Evolutionary conservation across 1,140 invertebrate species (phyloP).

Genomic region (Trichonephila clavata): DNA sequence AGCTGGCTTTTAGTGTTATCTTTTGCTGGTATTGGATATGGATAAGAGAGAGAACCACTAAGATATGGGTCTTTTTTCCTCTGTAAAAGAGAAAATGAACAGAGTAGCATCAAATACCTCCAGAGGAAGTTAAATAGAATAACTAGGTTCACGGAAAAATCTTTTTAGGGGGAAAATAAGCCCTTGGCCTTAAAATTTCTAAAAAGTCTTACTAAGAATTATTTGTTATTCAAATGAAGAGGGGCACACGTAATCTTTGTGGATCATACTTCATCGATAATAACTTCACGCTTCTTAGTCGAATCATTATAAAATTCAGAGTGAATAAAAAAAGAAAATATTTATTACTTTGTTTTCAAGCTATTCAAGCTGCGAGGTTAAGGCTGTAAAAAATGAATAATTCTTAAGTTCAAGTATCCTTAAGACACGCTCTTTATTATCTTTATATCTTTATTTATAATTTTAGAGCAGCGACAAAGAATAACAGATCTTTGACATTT

Average conservation of each 20-base stretch:
- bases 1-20: slow-evolving; percentile 20
- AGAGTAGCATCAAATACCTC: background rate
- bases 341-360: too few species aligned
- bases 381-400: too few species aligned
- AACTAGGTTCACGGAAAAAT: background rate
- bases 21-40: slow-evolving; percentile 22
- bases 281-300: too few species aligned
- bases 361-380: too few species aligned
- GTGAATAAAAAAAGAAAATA: too few species aligned
- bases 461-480: too few species aligned
- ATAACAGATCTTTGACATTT: too few species aligned
- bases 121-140: background rate
- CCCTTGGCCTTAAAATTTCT: background rate
- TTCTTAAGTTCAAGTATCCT: too few species aligned
- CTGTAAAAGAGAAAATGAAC: background rate
- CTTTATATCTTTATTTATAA: too few species aligned
- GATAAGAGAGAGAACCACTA: background rate
- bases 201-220: background rate
- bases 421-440: too few species aligned
- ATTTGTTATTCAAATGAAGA: background rate
- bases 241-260: background rate
- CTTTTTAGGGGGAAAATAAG: background rate
- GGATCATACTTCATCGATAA: background rate
- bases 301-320: too few species aligned
- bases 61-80: background rate